Conservation (phyloP, 2,888 invertebrate species). For the Ctena decussata region DNA sequence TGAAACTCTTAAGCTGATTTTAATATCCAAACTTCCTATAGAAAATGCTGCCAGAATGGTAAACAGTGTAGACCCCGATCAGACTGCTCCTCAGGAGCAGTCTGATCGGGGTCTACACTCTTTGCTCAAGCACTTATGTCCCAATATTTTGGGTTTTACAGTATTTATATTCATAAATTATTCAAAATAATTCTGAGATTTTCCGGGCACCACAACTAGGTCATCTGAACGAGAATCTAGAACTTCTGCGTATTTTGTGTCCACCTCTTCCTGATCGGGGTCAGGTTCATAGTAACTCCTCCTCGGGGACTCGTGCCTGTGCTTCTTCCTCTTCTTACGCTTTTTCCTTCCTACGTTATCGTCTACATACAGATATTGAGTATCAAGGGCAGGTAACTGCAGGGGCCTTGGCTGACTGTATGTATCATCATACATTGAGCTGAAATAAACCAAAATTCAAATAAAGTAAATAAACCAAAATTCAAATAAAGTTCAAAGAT, state of each 20-base stretch:
- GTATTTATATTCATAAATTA: too few relatives aligned
- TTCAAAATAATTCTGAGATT: slow-evolving; percentile 55
- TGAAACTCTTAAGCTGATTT: too few relatives aligned
- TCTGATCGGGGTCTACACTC: not conserved
- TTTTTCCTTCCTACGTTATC: slow-evolving; percentile 35
- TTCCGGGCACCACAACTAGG: slow-evolving; percentile 56
- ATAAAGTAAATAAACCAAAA: too few relatives aligned
- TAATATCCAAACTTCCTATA: too few relatives aligned
- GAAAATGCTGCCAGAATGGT: not conserved
- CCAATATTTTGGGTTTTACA: too few relatives aligned
- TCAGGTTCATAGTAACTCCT: slow-evolving; percentile 31
- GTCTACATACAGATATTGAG: slow-evolving; percentile 61
- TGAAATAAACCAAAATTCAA: too few relatives aligned
- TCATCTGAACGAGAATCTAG: slow-evolving; percentile 46
- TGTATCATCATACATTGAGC: slow-evolving; percentile 58
- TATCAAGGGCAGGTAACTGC: slow-evolving; percentile 63
- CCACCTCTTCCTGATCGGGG: slow-evolving; percentile 9
- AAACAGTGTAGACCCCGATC: not conserved
- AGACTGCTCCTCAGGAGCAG: not conserved
- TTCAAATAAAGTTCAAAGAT: too few relatives aligned
- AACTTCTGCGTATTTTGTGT: slow-evolving; percentile 29
- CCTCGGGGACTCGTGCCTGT: slow-evolving; percentile 19
- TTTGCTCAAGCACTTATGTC: not conserved
- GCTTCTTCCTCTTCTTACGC: slow-evolving; percentile 36
- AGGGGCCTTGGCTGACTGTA: slow-evolving; percentile 50